Percentiles rank a stretch among this genome's conserved stretches.
Evolutionary conservation across 2,888 invertebrate species (phyloP).

Genomic region (Drosophila falleni): DNA sequence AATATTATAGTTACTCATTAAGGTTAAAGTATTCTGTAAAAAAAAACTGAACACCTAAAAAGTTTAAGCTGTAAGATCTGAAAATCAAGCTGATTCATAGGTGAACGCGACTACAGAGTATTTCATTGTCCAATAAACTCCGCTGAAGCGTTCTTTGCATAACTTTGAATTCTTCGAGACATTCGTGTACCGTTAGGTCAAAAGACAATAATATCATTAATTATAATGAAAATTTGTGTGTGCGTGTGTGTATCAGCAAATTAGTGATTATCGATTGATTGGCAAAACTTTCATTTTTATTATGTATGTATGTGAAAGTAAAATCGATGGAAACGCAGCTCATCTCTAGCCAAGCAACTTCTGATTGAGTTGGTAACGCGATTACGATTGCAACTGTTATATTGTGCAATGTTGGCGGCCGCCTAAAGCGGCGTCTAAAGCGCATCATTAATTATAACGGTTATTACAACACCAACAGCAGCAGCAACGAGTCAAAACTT

Average conservation of each 20-base stretch:
- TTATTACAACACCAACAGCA: constrained; percentile 69
- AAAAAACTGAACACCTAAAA: no score
- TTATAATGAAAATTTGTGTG: constrained; percentile 24
- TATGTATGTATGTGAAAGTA: constrained; percentile 38
- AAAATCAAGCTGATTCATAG: no score
- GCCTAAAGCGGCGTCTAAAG: constrained; percentile 8
- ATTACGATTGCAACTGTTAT: constrained; percentile 32
- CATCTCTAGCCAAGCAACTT: constrained; percentile 13
- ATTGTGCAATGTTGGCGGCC: constrained; percentile 47
- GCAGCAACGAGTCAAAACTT: constrained; percentile 31
- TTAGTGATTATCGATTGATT: constrained; percentile 29
- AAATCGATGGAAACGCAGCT: constrained; percentile 17
- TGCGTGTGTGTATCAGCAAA: constrained; percentile 1
- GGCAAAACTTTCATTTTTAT: constrained; percentile 52
- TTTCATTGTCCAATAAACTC: not conserved
- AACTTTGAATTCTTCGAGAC: constrained; percentile 38
- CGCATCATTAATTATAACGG: constrained; percentile 77
- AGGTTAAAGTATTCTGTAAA: no score
- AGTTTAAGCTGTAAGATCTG: no score
- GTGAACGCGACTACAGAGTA: not conserved
- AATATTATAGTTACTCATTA: no score
- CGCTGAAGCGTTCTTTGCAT: constrained; percentile 38
- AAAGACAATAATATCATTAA: constrained; percentile 31
- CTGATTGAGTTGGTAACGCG: constrained; percentile 32
- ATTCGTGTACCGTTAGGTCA: constrained; percentile 27